phyloP scores from a whole-genome alignment of 2,113 vertebrate genomes.

The Pygoscelis adeliae region DNA sequence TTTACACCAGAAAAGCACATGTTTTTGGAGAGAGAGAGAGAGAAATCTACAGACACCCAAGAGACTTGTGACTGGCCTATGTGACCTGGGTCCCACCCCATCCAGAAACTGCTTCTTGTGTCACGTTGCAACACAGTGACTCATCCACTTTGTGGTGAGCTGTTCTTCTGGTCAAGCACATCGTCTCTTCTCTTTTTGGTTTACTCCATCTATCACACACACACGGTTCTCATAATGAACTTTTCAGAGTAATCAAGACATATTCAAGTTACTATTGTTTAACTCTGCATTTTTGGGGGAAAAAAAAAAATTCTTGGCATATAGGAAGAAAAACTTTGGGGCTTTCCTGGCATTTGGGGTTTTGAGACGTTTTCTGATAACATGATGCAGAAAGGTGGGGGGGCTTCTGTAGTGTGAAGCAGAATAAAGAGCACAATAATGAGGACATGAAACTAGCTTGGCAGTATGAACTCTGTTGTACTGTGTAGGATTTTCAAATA shows the following conservation, averaged over 20 bases:
- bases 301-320: background rate
- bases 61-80: background rate
- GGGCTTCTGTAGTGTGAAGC: background rate
- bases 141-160: background rate
- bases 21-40: background rate
- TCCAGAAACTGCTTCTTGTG: background rate
- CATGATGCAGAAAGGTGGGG: background rate
- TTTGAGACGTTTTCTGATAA: background rate
- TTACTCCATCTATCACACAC: background rate
- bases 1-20: background rate
- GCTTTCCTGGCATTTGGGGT: background rate
- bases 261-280: background rate
- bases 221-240: background rate
- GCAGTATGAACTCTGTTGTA: background rate
- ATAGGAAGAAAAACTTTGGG: background rate
- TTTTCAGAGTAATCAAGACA: background rate
- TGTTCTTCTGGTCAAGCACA: background rate
- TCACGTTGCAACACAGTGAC: background rate
- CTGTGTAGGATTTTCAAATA: background rate
- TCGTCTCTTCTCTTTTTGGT: background rate
- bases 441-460: background rate
- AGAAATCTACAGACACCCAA: background rate
- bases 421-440: conserved; percentile 19
- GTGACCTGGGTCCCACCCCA: background rate
- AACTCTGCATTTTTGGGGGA: background rate